Percentiles rank a stretch among this genome's conserved stretches.
Evolutionary conservation across 2,888 invertebrate genomes (phyloP).

Genomic region (Ennomos quercinarius): DNA sequence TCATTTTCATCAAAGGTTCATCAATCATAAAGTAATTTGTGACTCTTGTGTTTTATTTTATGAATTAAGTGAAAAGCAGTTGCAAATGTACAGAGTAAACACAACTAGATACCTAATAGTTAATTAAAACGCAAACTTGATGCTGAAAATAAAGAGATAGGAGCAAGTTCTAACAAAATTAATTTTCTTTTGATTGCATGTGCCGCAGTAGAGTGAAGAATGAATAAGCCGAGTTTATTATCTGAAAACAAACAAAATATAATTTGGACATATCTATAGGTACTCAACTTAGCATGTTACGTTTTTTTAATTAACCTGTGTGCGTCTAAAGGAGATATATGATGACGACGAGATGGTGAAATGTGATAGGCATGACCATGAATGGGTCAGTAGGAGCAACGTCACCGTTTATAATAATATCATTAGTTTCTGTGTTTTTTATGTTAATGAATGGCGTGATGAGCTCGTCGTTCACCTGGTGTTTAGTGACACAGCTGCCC

Average conservation of each 20-base stretch:
- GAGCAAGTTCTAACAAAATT: conserved; percentile 5
- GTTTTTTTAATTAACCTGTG: too few relatives aligned
- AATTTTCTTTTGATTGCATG: conserved; percentile 56
- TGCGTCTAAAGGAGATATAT: too few relatives aligned
- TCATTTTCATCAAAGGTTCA: conserved; percentile 46
- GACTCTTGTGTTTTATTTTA: conserved; percentile 38
- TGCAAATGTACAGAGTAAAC: not conserved
- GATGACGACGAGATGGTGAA: too few relatives aligned
- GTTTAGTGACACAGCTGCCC: too few relatives aligned
- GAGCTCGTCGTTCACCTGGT: too few relatives aligned
- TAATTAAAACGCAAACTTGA: conserved; percentile 2
- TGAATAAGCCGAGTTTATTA: conserved; percentile 72
- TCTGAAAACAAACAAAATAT: conserved; percentile 56
- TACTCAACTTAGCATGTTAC: too few relatives aligned
- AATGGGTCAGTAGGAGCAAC: too few relatives aligned
- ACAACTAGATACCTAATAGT: not conserved
- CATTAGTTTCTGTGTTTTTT: too few relatives aligned
- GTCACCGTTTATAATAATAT: too few relatives aligned
- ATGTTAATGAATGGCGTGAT: too few relatives aligned
- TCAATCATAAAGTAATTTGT: conserved; percentile 47
- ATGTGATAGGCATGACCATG: too few relatives aligned
- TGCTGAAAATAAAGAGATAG: not conserved
- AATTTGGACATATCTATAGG: conserved; percentile 2
- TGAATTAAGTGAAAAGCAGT: not conserved
- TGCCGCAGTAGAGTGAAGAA: conserved; percentile 68